Evolutionary conservation across 2,797 vertebrate genomes (phyloP), one percentile per base, ranked within the genome.

Genomic region (Siniperca undulata): DNA sequence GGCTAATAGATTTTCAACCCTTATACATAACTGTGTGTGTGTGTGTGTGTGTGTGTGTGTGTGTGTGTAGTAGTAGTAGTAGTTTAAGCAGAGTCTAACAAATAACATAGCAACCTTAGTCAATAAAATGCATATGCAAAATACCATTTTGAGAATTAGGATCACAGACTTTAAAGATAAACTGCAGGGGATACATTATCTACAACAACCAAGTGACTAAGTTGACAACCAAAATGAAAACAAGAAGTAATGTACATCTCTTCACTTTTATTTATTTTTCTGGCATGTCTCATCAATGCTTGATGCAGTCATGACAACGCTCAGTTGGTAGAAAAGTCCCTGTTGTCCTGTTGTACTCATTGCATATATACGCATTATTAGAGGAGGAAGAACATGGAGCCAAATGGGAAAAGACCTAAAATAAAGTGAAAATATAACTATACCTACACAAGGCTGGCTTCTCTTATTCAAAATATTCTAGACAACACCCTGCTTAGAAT

Each of bases 141-240:
- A 27, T 5, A 14, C 22, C 12, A 66, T 52, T 52, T 55, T 73
- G 14, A 61, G 10, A 27, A 27, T 27, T 27, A 27, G 7, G 24
- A 65, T 59, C 14, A 52, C 40, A 27, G 22, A 27, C 42, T 65
- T 46, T 36, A 76, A 71, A 53, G 20, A 52, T 34, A 34, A 61
- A n/a, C 17, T 50, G 14, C 40, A 52, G 59, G 50, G 50, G 27
- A 69, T 48, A 17, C 2, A 17, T 20, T 46, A n/a, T 52, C 52
- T 52, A 60, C 27, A 60, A 44, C 4, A 60, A 55, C 14, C 9
- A 70, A 44, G 36, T 27, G 22, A 53, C 46, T n/a, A 53, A 27
- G 3, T 13, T 38, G 22, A 53, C 27, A 50, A 60, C 7, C 13
- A 60, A 44, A 58, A 58, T 4, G n/a, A 5, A 58, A 16, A 48